Evolutionary conservation across 2,888 invertebrate genomes (phyloP), one percentile per base, ranked within the genome.

Genomic region (Lasioglossum morio): DNA sequence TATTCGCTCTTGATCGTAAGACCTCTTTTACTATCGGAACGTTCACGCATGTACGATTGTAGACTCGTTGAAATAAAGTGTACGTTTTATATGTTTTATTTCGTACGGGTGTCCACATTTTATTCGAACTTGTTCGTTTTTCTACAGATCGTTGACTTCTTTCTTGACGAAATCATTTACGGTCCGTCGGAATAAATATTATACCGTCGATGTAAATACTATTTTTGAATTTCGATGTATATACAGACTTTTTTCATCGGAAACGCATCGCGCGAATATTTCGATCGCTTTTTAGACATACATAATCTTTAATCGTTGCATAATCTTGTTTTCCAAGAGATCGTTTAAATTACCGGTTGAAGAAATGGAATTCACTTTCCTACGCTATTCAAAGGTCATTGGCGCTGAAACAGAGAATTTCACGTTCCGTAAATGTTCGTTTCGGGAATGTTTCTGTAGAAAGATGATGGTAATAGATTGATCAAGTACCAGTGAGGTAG

Each of bases 401-500:
- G 82, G 93, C 91, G 74, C 94, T 94, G 87, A 77, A 92, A 27
- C 16, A 72, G 27, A 72, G 37, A 69, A 37, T 19, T 77, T 70
- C 1, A 16, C 37, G 63, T 53, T 16, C 7, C 2, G 16, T 34
- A 19, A 66, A 3, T 69, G 37, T 23, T 37, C 4, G 23, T 10
- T 19, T 8, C 2, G 19, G 0, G 3, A 30, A 66, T 19, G 30
- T 30, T 66, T 34, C 16, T 3, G 30, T 34, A 1, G 23, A 34
- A 66, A 7, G 3, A n/a, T 2, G 2, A n/a, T 30, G 27, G 8
- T 69, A 10, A 23, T 46, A 63, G 60, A 63, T 43, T 60, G 37
- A 1, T 3, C n/a, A 90, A 91, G 87, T 74, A 95, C 95, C 95
- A 95, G 75, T 95, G 94, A 85, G 95, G 95, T 80, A 94, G 92